These are phyloP conservation scores for Ochotona curzoniae DNA, from an alignment of 2,113 vertebrate genomes.

Conservation along the genomic window DNA sequence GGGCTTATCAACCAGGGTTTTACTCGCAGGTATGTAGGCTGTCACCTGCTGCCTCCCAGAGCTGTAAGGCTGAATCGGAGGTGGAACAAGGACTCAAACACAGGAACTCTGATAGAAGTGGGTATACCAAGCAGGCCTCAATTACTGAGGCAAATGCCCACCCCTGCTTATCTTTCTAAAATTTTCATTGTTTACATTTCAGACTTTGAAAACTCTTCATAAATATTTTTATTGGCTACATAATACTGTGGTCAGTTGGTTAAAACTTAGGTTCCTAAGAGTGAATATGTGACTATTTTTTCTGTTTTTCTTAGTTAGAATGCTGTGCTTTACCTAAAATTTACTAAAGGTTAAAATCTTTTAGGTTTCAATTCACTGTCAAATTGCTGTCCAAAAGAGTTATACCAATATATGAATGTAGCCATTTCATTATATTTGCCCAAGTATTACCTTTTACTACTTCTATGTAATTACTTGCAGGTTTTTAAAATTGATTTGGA, in stretches of 20 bases:
- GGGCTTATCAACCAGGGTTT: too few relatives aligned
- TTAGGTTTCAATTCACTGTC: not conserved
- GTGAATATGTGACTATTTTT: conserved; percentile 22
- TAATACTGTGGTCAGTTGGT: conserved; percentile 4
- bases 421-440: not conserved
- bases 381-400: not conserved
- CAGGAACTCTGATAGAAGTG: too few relatives aligned
- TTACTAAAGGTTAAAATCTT: conserved; percentile 39
- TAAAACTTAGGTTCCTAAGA: not conserved
- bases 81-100: too few relatives aligned
- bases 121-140: too few relatives aligned
- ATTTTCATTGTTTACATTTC: conserved; percentile 29
- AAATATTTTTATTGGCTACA: not conserved
- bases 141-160: too few relatives aligned
- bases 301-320: conserved; percentile 27
- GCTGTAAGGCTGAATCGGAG: too few relatives aligned
- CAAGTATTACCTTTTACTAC: not conserved
- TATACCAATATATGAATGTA: not conserved
- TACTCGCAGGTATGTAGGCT: too few relatives aligned
- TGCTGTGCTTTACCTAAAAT: not conserved
- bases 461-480: not conserved
- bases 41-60: too few relatives aligned
- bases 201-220: not conserved
- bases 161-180: conserved; percentile 22
- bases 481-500: conserved; percentile 2